These are phyloP conservation scores for Heliconius sara DNA, from an alignment of 2,888 invertebrate species.

Conservation along the genomic window DNA sequence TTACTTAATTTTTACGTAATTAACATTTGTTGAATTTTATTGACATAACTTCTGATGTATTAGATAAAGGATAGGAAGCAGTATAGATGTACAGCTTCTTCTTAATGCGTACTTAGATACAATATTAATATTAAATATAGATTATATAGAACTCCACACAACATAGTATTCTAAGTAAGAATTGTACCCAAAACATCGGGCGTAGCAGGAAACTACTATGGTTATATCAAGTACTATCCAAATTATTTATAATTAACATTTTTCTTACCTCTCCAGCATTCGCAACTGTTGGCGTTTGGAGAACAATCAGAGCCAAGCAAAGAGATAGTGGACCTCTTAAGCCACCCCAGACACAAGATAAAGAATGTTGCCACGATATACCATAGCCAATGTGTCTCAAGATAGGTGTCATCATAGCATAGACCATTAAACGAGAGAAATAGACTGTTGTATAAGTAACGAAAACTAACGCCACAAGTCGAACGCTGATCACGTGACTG, in stretches of 20 bases:
- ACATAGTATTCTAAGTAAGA: neutral
- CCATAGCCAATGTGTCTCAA: conserved; percentile 83
- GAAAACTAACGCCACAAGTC: conserved; percentile 70
- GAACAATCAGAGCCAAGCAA: conserved; percentile 82
- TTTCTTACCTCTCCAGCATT: conserved; percentile 67
- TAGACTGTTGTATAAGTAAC: conserved; percentile 78
- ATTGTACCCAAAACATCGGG: neutral
- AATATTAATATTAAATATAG: too few relatives aligned
- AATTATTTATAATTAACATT: neutral
- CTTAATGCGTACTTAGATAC: too few relatives aligned
- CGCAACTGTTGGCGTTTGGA: conserved; percentile 68
- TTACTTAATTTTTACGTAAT: too few relatives aligned
- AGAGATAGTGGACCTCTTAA: conserved; percentile 85
- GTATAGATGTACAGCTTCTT: too few relatives aligned
- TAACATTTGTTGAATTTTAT: too few relatives aligned
- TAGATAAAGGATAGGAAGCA: too few relatives aligned
- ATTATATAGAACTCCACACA: neutral
- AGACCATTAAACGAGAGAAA: conserved; percentile 76
- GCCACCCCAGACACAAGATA: conserved; percentile 86
- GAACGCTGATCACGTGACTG: conserved; percentile 69
- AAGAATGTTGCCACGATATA: conserved; percentile 82
- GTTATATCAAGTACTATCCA: neutral
- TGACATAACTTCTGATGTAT: too few relatives aligned
- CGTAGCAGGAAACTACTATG: neutral
- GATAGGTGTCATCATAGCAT: conserved; percentile 79